phyloP scores from a whole-genome alignment of 1,140 invertebrate species.

The Oncopodura yosiiana region DNA sequence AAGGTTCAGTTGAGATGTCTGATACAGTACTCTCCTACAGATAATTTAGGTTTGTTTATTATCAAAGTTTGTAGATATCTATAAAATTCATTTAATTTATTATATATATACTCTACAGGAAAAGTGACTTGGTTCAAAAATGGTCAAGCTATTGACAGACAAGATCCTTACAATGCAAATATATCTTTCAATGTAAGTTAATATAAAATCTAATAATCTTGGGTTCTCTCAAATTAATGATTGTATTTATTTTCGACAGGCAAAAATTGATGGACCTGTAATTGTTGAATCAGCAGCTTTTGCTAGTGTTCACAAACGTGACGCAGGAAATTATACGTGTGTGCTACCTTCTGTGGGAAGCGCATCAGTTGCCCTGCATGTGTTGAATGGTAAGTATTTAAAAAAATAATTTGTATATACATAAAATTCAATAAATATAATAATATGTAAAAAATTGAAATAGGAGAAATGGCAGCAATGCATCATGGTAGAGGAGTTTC shows the following conservation, averaged over 20 bases:
- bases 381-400: conserved; percentile 29
- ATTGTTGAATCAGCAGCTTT: conserved; percentile 25
- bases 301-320: conserved; percentile 9
- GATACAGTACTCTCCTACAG: conserved; percentile 19
- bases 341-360: conserved; percentile 24
- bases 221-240: neutral
- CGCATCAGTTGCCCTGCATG: conserved; percentile 28
- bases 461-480: conserved; percentile 32
- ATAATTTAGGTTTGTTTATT: too few relatives aligned
- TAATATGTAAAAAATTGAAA: neutral
- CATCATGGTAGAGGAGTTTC: conserved; percentile 29
- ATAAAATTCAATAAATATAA: neutral
- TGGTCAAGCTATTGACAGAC: conserved; percentile 22
- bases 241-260: conserved; percentile 17
- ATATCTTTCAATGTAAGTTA: conserved; percentile 27
- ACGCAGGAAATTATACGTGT: conserved; percentile 33
- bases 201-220: neutral
- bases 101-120: too few relatives aligned
- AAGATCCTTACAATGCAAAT: conserved; percentile 6
- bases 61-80: too few relatives aligned
- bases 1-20: conserved; percentile 28
- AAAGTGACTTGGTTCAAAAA: conserved; percentile 29
- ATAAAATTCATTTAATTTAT: too few relatives aligned
- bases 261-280: conserved; percentile 22
- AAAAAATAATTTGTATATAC: neutral